Conservation (phyloP, 2,113 vertebrate species). For the Axis porcinus region DNA sequence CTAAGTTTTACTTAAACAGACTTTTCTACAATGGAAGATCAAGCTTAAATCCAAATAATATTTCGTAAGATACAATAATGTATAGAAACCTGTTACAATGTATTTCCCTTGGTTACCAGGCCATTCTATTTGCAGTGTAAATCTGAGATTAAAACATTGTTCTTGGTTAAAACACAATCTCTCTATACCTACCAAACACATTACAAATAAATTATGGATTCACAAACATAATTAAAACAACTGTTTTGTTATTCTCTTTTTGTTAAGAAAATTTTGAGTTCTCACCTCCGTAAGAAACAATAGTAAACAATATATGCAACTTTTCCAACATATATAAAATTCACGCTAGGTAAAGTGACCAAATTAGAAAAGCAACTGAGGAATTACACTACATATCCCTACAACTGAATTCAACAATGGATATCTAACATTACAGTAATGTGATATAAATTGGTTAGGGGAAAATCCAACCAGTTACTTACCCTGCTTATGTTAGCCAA, state of each 20-base stretch:
- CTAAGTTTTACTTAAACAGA: conserved; percentile 65
- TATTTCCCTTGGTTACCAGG: conserved; percentile 50
- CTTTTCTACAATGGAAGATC: conserved; percentile 68
- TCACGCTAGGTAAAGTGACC: conserved; percentile 18
- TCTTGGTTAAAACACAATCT: background rate
- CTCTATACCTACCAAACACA: background rate
- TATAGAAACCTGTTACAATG: conserved; percentile 29
- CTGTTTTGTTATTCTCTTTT: conserved; percentile 37
- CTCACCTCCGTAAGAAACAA: conserved; percentile 32
- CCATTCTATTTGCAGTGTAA: conserved; percentile 62
- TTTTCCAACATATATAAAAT: background rate
- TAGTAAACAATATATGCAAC: conserved; percentile 9
- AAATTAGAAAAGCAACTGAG: conserved; percentile 33
- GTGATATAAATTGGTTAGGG: background rate
- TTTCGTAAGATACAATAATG: conserved; percentile 59
- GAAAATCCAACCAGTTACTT: background rate
- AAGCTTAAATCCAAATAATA: conserved; percentile 66
- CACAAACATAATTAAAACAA: background rate
- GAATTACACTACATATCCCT: background rate
- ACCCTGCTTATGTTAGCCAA: background rate
- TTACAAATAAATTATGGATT: background rate
- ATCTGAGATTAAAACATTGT: conserved; percentile 52
- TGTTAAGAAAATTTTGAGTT: conserved; percentile 35
- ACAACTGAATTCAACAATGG: background rate
- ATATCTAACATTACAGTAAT: background rate